Evolutionary conservation across 2,888 invertebrate species (phyloP).

Genomic region (Mystacides longicornis): DNA sequence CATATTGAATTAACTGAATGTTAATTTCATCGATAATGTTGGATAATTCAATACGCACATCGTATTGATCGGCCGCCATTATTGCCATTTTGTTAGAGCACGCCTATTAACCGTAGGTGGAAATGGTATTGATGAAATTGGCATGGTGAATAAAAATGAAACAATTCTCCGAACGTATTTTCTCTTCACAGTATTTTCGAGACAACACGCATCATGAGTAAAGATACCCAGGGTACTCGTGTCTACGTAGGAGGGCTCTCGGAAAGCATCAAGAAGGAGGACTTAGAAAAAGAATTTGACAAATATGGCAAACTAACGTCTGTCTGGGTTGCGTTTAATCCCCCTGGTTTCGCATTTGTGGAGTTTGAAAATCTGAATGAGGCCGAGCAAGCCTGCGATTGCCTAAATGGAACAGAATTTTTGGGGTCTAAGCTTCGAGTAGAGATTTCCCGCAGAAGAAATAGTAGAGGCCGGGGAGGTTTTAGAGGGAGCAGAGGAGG

Average conservation of each 20-base stretch:
- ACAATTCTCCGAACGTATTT: slow-evolving; percentile 8
- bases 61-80: not conserved
- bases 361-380: slow-evolving; percentile 85
- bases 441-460: slow-evolving; percentile 76
- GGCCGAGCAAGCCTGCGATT: slow-evolving; percentile 83
- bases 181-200: slow-evolving; percentile 21
- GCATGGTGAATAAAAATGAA: not conserved
- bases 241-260: slow-evolving; percentile 87
- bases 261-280: slow-evolving; percentile 86
- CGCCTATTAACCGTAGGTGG: not conserved
- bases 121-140: not conserved
- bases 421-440: slow-evolving; percentile 82
- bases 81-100: not conserved
- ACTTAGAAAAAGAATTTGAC: slow-evolving; percentile 83
- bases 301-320: slow-evolving; percentile 88
- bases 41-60: not conserved
- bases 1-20: too few relatives aligned
- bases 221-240: slow-evolving; percentile 51
- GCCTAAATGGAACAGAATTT: slow-evolving; percentile 81
- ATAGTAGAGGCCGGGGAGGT: slow-evolving; percentile 54
- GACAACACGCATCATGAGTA: slow-evolving; percentile 17
- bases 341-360: slow-evolving; percentile 90
- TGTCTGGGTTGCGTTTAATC: slow-evolving; percentile 91
- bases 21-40: too few relatives aligned
- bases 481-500: slow-evolving; percentile 46